Evolutionary conservation across 2,113 vertebrate genomes (phyloP).

Genomic region (Xiphophorus maculatus): DNA sequence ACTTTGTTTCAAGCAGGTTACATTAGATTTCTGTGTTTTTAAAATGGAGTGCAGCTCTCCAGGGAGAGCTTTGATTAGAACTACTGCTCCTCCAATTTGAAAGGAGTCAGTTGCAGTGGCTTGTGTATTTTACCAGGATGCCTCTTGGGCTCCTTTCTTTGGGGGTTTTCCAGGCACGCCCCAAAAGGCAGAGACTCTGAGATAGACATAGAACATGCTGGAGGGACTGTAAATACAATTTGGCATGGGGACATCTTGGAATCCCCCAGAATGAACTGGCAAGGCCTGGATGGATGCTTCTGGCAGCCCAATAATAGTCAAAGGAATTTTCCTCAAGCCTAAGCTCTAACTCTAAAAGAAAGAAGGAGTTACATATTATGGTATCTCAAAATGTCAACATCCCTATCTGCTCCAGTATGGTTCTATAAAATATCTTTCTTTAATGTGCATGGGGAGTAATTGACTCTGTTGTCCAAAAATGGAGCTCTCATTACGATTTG

Average conservation of each 20-base stretch:
- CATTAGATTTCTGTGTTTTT: not conserved
- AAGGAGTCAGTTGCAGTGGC: not conserved
- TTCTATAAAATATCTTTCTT: constrained; percentile 37
- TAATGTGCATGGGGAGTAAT: constrained; percentile 66
- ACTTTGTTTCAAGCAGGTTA: not conserved
- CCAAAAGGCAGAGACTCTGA: not conserved
- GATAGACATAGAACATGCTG: not conserved
- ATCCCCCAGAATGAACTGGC: not conserved
- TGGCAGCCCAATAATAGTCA: too few species aligned
- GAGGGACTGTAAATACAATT: not conserved
- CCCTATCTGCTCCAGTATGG: constrained; percentile 55
- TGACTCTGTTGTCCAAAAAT: constrained; percentile 64
- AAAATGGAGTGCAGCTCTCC: not conserved
- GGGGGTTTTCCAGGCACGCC: not conserved
- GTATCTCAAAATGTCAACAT: constrained; percentile 40
- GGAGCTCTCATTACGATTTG: constrained; percentile 73
- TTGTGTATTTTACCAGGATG: not conserved
- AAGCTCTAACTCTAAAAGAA: too few species aligned
- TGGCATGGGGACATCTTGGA: not conserved
- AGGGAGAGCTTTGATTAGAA: not conserved
- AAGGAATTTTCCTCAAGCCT: too few species aligned
- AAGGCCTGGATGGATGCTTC: too few species aligned
- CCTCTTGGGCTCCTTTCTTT: not conserved
- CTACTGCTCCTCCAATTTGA: not conserved
- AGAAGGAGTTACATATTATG: not conserved